Conservation (phyloP, 2,113 vertebrate species). For the Gymnobelideus leadbeateri region DNA sequence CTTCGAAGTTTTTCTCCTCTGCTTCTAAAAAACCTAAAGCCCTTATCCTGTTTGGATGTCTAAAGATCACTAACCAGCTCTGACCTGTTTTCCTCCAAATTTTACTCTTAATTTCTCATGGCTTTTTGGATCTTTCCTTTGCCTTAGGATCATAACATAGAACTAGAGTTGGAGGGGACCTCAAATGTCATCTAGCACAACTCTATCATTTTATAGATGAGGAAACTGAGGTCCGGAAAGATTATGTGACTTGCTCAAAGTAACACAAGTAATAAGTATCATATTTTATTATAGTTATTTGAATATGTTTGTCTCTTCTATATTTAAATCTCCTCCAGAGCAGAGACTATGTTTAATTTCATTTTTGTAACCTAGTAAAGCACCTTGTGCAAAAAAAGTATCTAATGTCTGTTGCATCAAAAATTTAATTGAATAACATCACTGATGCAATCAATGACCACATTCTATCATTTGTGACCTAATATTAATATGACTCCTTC, state of each 20-base stretch:
- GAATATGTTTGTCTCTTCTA: not conserved
- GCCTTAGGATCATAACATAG: not conserved
- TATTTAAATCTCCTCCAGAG: not conserved
- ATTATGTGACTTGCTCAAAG: not conserved
- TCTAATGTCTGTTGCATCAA: not conserved
- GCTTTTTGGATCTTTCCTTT: not conserved
- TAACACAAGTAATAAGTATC: not conserved
- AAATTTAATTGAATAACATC: not conserved
- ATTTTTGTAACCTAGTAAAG: not conserved
- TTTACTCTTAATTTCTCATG: not conserved
- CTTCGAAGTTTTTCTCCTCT: not conserved
- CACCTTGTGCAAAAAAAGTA: not conserved
- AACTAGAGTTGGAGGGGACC: not conserved
- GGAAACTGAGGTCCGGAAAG: not conserved
- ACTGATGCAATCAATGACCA: not conserved
- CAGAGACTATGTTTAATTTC: not conserved
- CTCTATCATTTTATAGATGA: not conserved
- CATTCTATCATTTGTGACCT: not conserved
- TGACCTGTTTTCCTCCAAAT: not conserved
- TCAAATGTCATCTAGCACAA: not conserved
- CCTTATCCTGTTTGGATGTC: not conserved
- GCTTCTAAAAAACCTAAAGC: not conserved
- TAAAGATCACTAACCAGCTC: not conserved
- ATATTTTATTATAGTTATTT: not conserved
- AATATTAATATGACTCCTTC: not conserved